Conservation (phyloP, 2,797 vertebrate species). For the Petrocephalus sullivani region DNA sequence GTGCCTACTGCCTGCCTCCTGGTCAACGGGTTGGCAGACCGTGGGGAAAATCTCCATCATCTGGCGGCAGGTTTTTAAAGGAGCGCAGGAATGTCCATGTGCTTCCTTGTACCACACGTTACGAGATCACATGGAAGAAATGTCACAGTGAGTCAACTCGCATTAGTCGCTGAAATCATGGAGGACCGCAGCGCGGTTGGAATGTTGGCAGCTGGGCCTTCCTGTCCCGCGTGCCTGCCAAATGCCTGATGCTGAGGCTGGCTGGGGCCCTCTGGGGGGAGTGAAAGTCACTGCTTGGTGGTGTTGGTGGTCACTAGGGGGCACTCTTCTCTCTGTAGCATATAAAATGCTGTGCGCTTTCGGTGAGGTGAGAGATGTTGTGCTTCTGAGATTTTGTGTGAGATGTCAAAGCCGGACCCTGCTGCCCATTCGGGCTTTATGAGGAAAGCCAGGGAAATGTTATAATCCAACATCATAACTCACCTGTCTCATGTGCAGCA, state of each 20-base stretch:
- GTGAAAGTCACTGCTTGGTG: background rate
- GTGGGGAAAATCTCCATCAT: constrained; percentile 8
- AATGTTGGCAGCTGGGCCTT: background rate
- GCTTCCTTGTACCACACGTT: background rate
- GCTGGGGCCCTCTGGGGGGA: background rate
- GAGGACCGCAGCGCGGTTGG: background rate
- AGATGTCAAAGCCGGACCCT: background rate
- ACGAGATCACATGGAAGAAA: constrained; percentile 11
- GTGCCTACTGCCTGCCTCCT: background rate
- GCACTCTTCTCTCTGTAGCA: background rate
- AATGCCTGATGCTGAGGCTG: background rate
- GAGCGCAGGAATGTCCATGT: background rate
- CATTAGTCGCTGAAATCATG: background rate
- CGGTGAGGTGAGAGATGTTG: background rate
- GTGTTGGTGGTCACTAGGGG: background rate
- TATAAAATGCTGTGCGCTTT: background rate
- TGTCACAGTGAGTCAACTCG: background rate
- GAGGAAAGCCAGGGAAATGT: background rate
- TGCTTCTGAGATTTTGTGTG: background rate
- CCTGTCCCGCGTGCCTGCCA: background rate
- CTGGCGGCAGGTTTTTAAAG: background rate
- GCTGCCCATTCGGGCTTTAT: background rate
- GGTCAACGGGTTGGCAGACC: background rate
- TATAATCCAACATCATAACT: background rate
- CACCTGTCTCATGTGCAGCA: background rate